Base-by-base conservation (phyloP, 1,140 invertebrate genomes). In the Sitophilus oryzae region DNA sequence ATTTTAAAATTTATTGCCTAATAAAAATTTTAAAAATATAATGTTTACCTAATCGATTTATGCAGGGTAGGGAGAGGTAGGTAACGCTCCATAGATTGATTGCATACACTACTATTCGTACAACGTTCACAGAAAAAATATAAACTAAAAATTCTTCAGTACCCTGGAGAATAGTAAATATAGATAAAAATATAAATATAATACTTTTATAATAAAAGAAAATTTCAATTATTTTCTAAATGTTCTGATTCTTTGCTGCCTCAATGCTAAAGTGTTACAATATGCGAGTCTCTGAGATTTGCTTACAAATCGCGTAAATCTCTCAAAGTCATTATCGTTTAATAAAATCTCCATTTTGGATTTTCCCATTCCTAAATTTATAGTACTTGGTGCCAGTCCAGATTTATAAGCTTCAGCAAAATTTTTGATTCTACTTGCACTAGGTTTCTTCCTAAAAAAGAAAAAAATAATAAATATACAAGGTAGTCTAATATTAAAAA, bases 221-320 rank as follows among this genome's bases (percentile, higher is more conserved):
- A n/a, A n/a, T n/a, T n/a, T n/a, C n/a, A n/a, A n/a, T n/a, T n/a
- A n/a, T n/a, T n/a, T n/a, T n/a, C n/a, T n/a, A n/a, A n/a, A n/a
- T n/a, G 23, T 9, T 54, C 53, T 48, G 54, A 60, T 52, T 54
- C 41, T 60, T 37, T 60, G 58, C 20, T 60, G 58, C 20, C 61
- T 53, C 15, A 61, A 43, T 37, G 60, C 60, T 30, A 58, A 56
- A 30, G 51, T 61, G 37, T 58, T 58, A 9, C 35, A 30, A 37
- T 52, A 58, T 6, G 50, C 22, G 9, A 48, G 52, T 16, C 37
- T 54, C 15, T 49, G 38, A 19, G 11, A 19, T 48, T 49, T 48
- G 2, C 40, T 18, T 34, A 58, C 30, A 40, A 52, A 43, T 34
- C 44, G 23, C 11, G 48, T 30, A 14, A 56, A 52, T 30, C 37